Percentiles rank a stretch among this genome's conserved stretches.
These are phyloP conservation scores for Lepetodrilus schrolli DNA, from an alignment of 2,888 invertebrate species.

Conservation along the genomic window DNA sequence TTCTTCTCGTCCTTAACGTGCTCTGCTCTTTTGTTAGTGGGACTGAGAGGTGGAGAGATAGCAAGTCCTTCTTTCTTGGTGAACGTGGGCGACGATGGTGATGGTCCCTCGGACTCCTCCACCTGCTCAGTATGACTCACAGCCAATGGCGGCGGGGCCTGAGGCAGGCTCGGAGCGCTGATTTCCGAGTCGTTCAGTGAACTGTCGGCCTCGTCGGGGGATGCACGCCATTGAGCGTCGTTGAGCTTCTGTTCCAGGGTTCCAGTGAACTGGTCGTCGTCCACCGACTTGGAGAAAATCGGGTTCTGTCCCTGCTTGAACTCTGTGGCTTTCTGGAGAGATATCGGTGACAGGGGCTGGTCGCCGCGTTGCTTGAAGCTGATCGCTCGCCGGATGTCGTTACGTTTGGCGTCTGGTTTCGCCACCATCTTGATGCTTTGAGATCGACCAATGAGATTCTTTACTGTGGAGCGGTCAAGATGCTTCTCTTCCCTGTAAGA, in stretches of 20 bases:
- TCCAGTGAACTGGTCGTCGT: slow-evolving; percentile 31
- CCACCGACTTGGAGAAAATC: slow-evolving; percentile 38
- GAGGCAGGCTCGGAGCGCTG: slow-evolving; percentile 6
- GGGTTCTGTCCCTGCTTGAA: slow-evolving; percentile 59
- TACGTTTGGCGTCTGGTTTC: slow-evolving; percentile 42
- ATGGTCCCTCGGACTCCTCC: slow-evolving; percentile 42
- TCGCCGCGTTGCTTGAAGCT: slow-evolving; percentile 60
- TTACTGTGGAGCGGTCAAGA: slow-evolving; percentile 59
- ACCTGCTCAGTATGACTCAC: slow-evolving; percentile 25
- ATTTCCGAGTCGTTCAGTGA: background rate
- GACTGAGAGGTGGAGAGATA: slow-evolving; percentile 54
- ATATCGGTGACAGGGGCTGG: slow-evolving; percentile 46
- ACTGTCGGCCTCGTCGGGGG: slow-evolving; percentile 15
- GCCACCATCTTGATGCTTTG: slow-evolving; percentile 62
- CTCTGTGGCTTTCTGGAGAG: slow-evolving; percentile 63
- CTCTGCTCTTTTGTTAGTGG: slow-evolving; percentile 58
- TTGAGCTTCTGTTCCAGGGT: background rate
- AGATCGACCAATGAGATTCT: slow-evolving; percentile 64
- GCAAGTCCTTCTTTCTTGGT: slow-evolving; percentile 57
- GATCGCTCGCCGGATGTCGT: slow-evolving; percentile 58
- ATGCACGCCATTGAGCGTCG: background rate
- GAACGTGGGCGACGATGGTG: slow-evolving; percentile 45
- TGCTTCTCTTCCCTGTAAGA: slow-evolving; percentile 44
- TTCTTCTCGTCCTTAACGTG: slow-evolving; percentile 80
- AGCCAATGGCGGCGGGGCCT: slow-evolving; percentile 1